A percentile compares a stretch with the other conserved stretches of the same genome.
These are phyloP conservation scores for Lophotis ruficrista DNA, from an alignment of 2,113 vertebrate species.

Conservation along the genomic window DNA sequence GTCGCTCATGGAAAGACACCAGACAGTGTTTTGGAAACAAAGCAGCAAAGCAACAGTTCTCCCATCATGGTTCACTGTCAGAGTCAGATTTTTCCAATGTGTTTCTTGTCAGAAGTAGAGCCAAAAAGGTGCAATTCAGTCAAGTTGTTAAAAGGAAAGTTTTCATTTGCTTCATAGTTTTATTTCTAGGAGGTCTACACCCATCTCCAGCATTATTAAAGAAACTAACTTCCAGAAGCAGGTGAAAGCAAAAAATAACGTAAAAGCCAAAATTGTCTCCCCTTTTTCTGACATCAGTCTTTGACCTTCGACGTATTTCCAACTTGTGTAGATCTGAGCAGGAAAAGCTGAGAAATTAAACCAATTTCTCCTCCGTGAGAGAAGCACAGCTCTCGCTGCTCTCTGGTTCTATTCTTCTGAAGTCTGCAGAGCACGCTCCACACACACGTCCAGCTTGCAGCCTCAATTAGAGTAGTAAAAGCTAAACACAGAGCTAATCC, in stretches of 20 bases:
- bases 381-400: background rate
- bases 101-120: background rate
- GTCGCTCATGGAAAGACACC: background rate
- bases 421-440: background rate
- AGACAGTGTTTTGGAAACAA: background rate
- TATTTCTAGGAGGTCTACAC: background rate
- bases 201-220: background rate
- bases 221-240: background rate
- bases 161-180: background rate
- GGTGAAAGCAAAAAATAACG: background rate
- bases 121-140: background rate
- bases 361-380: background rate
- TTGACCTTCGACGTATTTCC: background rate
- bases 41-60: background rate
- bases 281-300: background rate
- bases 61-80: background rate
- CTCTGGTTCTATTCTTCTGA: background rate
- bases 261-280: background rate
- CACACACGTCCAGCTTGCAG: background rate
- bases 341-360: background rate
- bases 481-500: background rate
- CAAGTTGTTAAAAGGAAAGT: background rate
- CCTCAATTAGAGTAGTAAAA: background rate
- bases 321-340: background rate
- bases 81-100: background rate